Conservation (phyloP, 2,113 vertebrate genomes). For the Mormyrus iriodes region DNA sequence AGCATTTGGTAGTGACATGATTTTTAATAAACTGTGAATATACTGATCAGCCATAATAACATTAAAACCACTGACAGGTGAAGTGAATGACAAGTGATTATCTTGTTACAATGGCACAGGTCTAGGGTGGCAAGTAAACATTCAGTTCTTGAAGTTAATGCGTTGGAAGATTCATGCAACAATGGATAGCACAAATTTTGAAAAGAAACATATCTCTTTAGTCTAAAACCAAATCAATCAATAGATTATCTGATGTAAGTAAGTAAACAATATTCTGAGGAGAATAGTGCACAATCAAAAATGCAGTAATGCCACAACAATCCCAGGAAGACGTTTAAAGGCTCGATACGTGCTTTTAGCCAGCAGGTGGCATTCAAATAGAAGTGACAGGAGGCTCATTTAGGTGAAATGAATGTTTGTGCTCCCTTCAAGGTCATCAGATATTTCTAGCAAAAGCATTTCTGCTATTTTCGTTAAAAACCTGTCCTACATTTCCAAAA, state of each 20-base stretch:
- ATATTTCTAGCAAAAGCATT: conserved; percentile 1
- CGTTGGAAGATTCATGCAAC: not conserved
- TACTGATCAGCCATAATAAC: too few relatives aligned
- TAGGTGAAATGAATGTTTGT: not conserved
- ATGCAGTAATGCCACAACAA: not conserved
- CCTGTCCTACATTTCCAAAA: not conserved
- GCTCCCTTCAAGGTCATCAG: not conserved
- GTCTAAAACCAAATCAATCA: not conserved
- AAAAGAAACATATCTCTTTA: not conserved
- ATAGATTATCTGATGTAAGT: not conserved
- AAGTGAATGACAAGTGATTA: too few relatives aligned
- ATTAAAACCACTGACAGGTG: too few relatives aligned
- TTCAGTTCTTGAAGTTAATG: too few relatives aligned
- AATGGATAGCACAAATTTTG: not conserved
- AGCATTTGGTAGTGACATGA: too few relatives aligned
- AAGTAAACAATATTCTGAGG: not conserved
- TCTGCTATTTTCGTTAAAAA: not conserved
- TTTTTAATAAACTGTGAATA: too few relatives aligned
- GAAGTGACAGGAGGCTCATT: not conserved
- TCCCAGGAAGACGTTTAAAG: not conserved
- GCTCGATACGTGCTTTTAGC: not conserved
- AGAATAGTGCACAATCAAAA: not conserved
- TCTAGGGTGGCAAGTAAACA: too few relatives aligned
- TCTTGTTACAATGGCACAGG: too few relatives aligned
- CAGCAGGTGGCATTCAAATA: not conserved